These are phyloP conservation scores for Pantherophis alleghaniensis DNA, from an alignment of 2,797 vertebrate genomes.

Conservation along the genomic window DNA sequence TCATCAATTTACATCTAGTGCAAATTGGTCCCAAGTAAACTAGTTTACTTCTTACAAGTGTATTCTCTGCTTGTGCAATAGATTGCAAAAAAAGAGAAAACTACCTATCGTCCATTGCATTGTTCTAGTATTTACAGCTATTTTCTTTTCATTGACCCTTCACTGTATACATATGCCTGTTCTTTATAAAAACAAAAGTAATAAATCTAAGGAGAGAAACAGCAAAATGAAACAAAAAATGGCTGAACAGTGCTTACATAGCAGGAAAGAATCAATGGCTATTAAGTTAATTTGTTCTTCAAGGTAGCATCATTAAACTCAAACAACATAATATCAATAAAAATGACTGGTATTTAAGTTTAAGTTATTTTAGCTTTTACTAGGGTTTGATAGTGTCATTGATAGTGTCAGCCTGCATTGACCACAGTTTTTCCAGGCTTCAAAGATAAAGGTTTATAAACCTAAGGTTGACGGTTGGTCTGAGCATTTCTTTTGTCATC, in stretches of 20 bases:
- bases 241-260: slow-evolving; percentile 11
- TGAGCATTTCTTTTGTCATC: neutral
- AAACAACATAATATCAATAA: slow-evolving; percentile 37
- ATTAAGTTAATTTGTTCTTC: slow-evolving; percentile 53
- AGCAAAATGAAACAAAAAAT: neutral
- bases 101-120: neutral
- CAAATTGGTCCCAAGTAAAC: neutral
- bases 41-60: neutral
- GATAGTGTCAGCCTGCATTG: neutral
- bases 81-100: neutral
- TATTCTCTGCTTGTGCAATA: neutral
- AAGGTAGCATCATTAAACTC: slow-evolving; percentile 46
- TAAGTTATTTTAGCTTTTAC: slow-evolving; percentile 20
- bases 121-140: neutral
- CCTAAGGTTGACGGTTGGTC: neutral
- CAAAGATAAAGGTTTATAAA: neutral
- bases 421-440: neutral
- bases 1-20: neutral
- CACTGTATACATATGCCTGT: neutral
- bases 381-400: neutral
- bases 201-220: slow-evolving; percentile 9
- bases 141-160: neutral
- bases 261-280: slow-evolving; percentile 48
- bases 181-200: slow-evolving; percentile 14
- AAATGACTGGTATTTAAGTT: neutral